Evolutionary conservation across 2,113 vertebrate genomes (phyloP), one percentile per base, ranked within the genome.

Genomic region (Bufo bufo): DNA sequence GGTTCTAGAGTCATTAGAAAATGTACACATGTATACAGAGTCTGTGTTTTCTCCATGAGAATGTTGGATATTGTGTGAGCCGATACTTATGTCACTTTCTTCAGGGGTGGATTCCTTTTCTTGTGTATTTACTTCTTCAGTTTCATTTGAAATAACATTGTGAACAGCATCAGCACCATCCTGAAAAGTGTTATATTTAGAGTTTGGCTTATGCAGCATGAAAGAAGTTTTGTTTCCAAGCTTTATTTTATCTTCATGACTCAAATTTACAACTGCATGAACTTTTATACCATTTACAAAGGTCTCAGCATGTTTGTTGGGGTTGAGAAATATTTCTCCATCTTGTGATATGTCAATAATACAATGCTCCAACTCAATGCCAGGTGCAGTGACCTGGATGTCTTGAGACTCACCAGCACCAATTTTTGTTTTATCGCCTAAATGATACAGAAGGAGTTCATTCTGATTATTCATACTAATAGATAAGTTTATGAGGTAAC

Each of bases 171-270:
- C 8, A 6, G 0, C 20, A 66, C 63, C 3, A 23, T 66, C 63
- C 7, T 6, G 6, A n/a, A 20, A 1, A 9, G 5, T 52, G 52
- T 52, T 52, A 9, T 5, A 52, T 52, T 52, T 66, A 66, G 12
- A 3, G 8, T n/a, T 66, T 66, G 63, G 20, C 63, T 66, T 66
- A 66, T 23, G 63, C 23, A 66, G 5, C n/a, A 66, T n/a, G 63
- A 66, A 66, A 10, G 63, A 66, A 23, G n/a, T 20, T 10, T n/a
- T n/a, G n/a, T n/a, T 6, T 66, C 81, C 81, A 20, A 83, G 3
- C 16, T 66, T 7, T n/a, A 83, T 66, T 83, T 66, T 83, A 83
- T 83, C 81, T 65, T 83, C 61, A 83, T 83, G 59, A 45, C 47
- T 20, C 20, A 83, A 49, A 45, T 20, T 16, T 19, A 19, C 19